phyloP scores from a whole-genome alignment of 1,140 invertebrate species.

The Colletes latitarsis region DNA sequence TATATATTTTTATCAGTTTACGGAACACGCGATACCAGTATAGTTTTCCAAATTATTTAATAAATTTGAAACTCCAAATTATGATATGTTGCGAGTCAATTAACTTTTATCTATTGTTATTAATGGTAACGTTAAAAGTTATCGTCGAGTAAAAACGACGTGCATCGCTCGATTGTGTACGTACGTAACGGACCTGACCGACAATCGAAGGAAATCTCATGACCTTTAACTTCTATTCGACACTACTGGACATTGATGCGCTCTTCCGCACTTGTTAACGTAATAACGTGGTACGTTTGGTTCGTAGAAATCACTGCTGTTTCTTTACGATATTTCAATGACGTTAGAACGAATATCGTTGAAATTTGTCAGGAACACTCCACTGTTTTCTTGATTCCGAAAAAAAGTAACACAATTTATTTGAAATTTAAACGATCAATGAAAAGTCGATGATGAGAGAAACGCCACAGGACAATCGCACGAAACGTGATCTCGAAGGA shows the following conservation, averaged over 20 bases:
- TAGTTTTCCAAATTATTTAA: neutral
- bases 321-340: conserved; percentile 2
- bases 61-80: neutral
- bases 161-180: neutral
- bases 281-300: neutral
- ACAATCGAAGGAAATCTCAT: conserved; percentile 78
- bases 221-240: conserved; percentile 69
- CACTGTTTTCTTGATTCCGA: conserved; percentile 19
- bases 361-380: conserved; percentile 7
- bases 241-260: conserved; percentile 25
- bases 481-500: conserved; percentile 2
- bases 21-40: neutral
- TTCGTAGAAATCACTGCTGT: neutral
- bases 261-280: conserved; percentile 25
- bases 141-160: neutral
- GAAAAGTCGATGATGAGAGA: neutral
- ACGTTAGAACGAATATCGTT: neutral
- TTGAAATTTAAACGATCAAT: neutral
- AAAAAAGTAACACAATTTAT: neutral
- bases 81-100: neutral
- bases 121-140: neutral
- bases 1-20: neutral
- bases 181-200: neutral
- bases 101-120: neutral
- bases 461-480: conserved; percentile 13